Evolutionary conservation across 2,113 vertebrate genomes (phyloP).

Genomic region (Myotis lucifugus): DNA sequence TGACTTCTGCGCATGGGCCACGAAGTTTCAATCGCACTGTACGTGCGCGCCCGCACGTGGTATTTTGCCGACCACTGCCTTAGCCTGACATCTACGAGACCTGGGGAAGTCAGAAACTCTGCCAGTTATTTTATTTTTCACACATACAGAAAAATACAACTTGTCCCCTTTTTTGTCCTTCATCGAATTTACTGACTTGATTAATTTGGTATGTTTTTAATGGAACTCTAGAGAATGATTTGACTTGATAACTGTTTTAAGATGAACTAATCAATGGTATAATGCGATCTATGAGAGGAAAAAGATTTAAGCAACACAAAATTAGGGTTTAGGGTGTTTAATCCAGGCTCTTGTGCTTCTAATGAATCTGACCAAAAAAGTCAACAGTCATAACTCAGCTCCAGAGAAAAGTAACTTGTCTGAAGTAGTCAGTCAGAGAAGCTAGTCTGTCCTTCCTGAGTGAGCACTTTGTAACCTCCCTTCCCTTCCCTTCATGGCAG

Average conservation of each 20-base stretch:
- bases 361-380: neutral
- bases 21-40: too few relatives aligned
- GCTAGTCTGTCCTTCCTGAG: neutral
- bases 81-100: neutral
- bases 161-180: conserved; percentile 37
- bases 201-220: neutral
- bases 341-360: neutral
- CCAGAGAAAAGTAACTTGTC: neutral
- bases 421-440: neutral
- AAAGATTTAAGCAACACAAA: neutral
- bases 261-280: conserved; percentile 11
- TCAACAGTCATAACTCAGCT: neutral
- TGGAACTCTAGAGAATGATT: conserved; percentile 19
- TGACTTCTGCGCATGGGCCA: too few relatives aligned
- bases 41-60: too few relatives aligned
- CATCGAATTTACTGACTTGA: neutral
- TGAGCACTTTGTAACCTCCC: neutral
- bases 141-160: neutral
- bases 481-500: conserved; percentile 71
- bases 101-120: neutral
- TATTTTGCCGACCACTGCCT: neutral
- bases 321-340: neutral
- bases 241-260: conserved; percentile 9
- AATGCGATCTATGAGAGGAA: neutral
- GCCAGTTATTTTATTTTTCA: neutral